Evolutionary conservation across 2,888 invertebrate species (phyloP).

Genomic region (Euzophera pinguis): DNA sequence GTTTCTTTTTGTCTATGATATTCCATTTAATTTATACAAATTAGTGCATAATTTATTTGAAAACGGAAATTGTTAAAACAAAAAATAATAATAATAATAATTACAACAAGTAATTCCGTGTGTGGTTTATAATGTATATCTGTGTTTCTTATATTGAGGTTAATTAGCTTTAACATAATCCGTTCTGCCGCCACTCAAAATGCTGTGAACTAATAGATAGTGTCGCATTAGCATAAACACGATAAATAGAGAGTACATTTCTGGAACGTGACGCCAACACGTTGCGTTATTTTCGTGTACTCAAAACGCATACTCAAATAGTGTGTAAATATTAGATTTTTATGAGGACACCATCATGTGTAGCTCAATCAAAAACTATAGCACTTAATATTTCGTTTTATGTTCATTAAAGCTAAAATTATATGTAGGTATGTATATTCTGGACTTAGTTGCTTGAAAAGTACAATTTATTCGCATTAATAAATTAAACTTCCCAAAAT

Average conservation of each 20-base stretch:
- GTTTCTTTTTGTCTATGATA: too few relatives aligned
- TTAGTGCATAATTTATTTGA: too few relatives aligned
- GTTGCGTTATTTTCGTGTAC: background rate
- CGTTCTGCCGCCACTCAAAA: constrained; percentile 7
- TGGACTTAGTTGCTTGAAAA: too few relatives aligned
- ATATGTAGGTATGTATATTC: too few relatives aligned
- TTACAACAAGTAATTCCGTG: background rate
- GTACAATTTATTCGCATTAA: too few relatives aligned
- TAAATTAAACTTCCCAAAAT: background rate
- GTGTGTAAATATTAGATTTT: too few relatives aligned
- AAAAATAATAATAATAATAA: too few relatives aligned
- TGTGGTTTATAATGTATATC: background rate
- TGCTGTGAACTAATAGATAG: constrained; percentile 8
- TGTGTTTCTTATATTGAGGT: constrained; percentile 10
- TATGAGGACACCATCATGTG: too few relatives aligned
- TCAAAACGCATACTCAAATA: background rate
- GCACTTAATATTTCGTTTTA: too few relatives aligned
- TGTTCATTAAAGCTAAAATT: too few relatives aligned
- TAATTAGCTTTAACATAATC: constrained; percentile 11
- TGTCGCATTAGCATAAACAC: constrained; percentile 11
- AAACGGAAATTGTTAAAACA: too few relatives aligned
- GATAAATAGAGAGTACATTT: constrained; percentile 6
- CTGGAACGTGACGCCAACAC: background rate
- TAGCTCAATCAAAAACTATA: background rate
- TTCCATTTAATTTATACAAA: too few relatives aligned